Conservation (phyloP, 2,797 vertebrate species). For the Lacerta bilineata region DNA sequence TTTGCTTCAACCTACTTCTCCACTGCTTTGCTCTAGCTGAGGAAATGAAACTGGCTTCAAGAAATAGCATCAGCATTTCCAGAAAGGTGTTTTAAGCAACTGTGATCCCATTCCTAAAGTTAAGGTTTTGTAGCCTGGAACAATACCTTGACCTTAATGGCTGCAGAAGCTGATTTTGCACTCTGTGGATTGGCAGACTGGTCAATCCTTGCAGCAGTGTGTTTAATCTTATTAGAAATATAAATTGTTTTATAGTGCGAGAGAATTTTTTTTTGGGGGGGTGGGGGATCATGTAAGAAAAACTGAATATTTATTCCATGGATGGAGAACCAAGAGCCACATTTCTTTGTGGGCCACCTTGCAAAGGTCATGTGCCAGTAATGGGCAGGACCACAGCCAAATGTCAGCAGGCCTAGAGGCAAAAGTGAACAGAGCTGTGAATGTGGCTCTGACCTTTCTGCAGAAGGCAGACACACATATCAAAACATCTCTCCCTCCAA, state of each 20-base stretch:
- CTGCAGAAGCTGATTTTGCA: not conserved
- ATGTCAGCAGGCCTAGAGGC: too few relatives aligned
- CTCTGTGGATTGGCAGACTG: not conserved
- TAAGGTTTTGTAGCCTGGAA: too few relatives aligned
- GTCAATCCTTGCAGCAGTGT: not conserved
- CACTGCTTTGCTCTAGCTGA: not conserved
- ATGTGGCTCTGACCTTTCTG: too few relatives aligned
- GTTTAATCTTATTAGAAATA: not conserved
- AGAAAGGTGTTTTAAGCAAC: not conserved
- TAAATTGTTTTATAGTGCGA: not conserved
- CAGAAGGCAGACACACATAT: too few relatives aligned
- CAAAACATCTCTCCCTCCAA: too few relatives aligned
- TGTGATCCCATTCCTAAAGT: not conserved
- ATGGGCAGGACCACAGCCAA: too few relatives aligned
- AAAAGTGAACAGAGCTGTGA: too few relatives aligned
- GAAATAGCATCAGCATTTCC: too few relatives aligned
- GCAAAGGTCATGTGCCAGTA: too few relatives aligned
- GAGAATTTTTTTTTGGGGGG: not conserved
- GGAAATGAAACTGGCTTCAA: not conserved
- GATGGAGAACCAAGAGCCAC: too few relatives aligned
- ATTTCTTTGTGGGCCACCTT: too few relatives aligned
- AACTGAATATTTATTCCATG: not conserved
- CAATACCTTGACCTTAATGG: too few relatives aligned
- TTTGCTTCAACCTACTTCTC: not conserved
- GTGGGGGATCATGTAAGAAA: not conserved